Base-by-base conservation (phyloP, 2,113 vertebrate genomes). In the Clarias batrachus region DNA sequence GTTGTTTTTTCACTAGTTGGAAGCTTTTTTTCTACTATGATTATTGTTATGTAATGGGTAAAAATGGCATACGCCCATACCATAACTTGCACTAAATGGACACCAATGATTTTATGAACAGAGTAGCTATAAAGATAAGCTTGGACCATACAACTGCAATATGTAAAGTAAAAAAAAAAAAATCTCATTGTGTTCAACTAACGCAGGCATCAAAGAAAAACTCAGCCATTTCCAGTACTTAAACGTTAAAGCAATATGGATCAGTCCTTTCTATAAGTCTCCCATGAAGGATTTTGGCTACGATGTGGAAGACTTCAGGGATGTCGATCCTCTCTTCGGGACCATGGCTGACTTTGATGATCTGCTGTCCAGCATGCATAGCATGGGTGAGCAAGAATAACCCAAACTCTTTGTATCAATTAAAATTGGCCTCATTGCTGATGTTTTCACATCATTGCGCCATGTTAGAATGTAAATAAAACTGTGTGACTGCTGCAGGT, bases 341-440 rank as follows among this genome's bases (percentile, higher is more conserved):
- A 97, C 96, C 54, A 99, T 99, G 97, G 82, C 70, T 0, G 97
- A 99, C 91, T 98, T 99, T 90, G 97, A 99, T 25, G 92, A 95
- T 13, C 95, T 99, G 77, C 76, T 99, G 62, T 90, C 95, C 74
- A 95, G 94, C 85, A 95, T 98, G 91, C 98, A 99, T 73, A 94
- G 96, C 62, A 96, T 92, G 95, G 97, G 98, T 98, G 88, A 90
- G 87, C 4, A 41, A 30, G 48, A n/a, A 52, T 63, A 59, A 21
- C 48, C 14, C 9, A 71, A 82, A 68, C 21, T n/a, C 48, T 56
- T 77, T 73, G 9, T 59, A 62, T 86, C 21, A 33, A 57, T 57
- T 9, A 2, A 77, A 9, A 14, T 6, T 8, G 23, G 19, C 37
- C 8, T 63, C 71, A 70, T n/a, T 78, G 11, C 85, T 16, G 30